These are phyloP conservation scores for Thereva nobilitata DNA, from an alignment of 2,888 invertebrate species.

Conservation along the genomic window DNA sequence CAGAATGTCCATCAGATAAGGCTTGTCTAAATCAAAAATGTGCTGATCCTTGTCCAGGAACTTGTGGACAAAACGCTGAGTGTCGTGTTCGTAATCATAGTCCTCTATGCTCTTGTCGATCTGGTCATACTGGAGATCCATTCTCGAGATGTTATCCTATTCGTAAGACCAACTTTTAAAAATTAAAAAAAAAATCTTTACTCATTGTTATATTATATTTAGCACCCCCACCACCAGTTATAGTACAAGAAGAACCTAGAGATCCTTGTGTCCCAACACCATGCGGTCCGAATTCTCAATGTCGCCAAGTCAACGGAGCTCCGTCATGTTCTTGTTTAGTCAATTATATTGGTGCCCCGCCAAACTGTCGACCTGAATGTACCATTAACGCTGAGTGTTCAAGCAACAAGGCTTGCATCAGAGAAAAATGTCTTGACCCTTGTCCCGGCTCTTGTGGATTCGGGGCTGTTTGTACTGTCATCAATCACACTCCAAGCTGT, in stretches of 20 bases:
- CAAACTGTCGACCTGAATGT: conserved; percentile 75
- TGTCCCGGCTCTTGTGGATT: conserved; percentile 74
- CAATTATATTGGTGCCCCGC: conserved; percentile 69
- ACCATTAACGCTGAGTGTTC: conserved; percentile 73
- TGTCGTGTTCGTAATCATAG: conserved; percentile 78
- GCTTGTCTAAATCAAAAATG: conserved; percentile 71
- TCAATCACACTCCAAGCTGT: conserved; percentile 72
- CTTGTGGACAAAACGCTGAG: conserved; percentile 67
- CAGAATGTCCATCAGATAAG: conserved; percentile 65
- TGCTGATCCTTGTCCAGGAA: conserved; percentile 66
- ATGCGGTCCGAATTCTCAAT: conserved; percentile 70
- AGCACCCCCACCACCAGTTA: conserved; percentile 49
- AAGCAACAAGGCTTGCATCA: conserved; percentile 71
- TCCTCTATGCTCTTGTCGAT: conserved; percentile 74
- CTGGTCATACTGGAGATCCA: conserved; percentile 74
- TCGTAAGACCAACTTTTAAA: conserved; percentile 61
- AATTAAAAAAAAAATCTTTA: conserved; percentile 46
- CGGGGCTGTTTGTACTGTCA: conserved; percentile 66
- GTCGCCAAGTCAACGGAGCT: conserved; percentile 63
- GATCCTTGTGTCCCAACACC: conserved; percentile 74
- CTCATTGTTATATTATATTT: conserved; percentile 59
- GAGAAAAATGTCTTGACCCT: conserved; percentile 72
- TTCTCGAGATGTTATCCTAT: conserved; percentile 67
- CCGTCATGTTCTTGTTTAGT: conserved; percentile 71
- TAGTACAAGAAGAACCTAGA: conserved; percentile 45